Conservation (phyloP, 2,888 invertebrate genomes). For the Alcis repandata region DNA sequence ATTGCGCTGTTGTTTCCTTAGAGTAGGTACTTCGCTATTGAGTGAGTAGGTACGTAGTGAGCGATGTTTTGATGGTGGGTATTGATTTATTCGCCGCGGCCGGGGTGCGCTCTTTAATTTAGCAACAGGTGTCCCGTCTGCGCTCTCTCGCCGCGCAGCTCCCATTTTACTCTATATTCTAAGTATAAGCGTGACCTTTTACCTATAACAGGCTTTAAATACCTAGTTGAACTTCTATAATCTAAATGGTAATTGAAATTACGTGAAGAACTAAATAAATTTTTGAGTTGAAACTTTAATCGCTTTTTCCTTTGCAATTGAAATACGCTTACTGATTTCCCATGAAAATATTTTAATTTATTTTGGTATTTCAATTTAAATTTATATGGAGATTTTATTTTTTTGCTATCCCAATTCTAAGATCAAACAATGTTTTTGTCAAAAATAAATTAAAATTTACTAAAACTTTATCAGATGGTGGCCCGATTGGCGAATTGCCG, state of each 20-base stretch:
- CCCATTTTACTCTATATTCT: slow-evolving; percentile 50
- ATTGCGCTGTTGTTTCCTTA: slow-evolving; percentile 9
- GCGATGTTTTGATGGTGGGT: slow-evolving; percentile 55
- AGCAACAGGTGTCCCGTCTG: slow-evolving; percentile 80
- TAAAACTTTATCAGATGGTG: slow-evolving; percentile 67
- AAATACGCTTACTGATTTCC: too few relatives aligned
- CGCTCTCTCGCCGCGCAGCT: slow-evolving; percentile 71
- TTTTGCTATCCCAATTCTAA: background rate
- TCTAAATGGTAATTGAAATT: background rate
- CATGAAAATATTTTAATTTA: too few relatives aligned
- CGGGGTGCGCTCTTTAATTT: slow-evolving; percentile 75
- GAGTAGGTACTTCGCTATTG: too few relatives aligned
- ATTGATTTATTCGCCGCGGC: slow-evolving; percentile 67
- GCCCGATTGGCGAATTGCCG: slow-evolving; percentile 79
- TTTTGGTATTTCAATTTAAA: too few relatives aligned
- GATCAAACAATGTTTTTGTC: background rate
- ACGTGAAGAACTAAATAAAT: background rate
- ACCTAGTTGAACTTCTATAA: slow-evolving; percentile 3
- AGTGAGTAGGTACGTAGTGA: background rate
- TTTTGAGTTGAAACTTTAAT: background rate
- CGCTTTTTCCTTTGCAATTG: background rate
- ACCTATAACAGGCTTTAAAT: slow-evolving; percentile 34
- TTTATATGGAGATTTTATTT: too few relatives aligned
- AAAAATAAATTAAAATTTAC: slow-evolving; percentile 14
- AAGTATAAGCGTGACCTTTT: slow-evolving; percentile 62